Evolutionary conservation across 2,113 vertebrate species (phyloP), one percentile per base, ranked within the genome.

Genomic region (Aspiorhynchus laticeps): DNA sequence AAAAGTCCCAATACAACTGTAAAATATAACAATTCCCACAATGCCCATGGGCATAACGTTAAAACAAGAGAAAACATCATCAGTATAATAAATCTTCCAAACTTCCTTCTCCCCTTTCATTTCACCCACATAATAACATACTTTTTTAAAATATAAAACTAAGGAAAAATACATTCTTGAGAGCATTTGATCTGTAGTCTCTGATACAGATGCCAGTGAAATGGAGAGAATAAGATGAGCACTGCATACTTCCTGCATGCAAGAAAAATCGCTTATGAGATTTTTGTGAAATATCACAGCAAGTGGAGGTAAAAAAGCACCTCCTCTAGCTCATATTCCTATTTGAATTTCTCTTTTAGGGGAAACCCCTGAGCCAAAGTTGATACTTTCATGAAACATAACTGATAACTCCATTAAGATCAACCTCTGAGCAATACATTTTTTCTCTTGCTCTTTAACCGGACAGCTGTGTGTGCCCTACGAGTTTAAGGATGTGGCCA

Each of bases 401-500:
- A 71, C 67, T 21, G 1, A 36, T 1, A 41, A 41, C 71, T 41
- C 19, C 19, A 24, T 24, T 11, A 74, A 36, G 71, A 74, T n/a
- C 36, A n/a, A 73, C 21, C 67, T 71, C 67, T 21, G 31, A 71
- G 67, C 7, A 36, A 71, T 4, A 69, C 0, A 0, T 2, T 14
- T 6, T 43, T 36, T 73, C 9, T 73, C 69, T 38, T 48, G n/a
- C 41, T 43, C 41, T 76, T 76, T 76, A 76, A 76, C 24, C 43
- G 75, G 67, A 67, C 82, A 82, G 86, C 84, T 90, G 87, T 0
- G 43, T 76, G 36, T 46, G 85, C 65, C 1, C 33, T 81, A 61
- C 83, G 69, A 80, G 43, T 33, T 79, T 81, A 69, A 71, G 73
- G 88, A 78, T 89, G 80, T 63, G 51, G 83, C 31, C 88, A 80